These are phyloP conservation scores for Squalus acanthias DNA, from an alignment of 2,797 vertebrate genomes.

Conservation along the genomic window DNA sequence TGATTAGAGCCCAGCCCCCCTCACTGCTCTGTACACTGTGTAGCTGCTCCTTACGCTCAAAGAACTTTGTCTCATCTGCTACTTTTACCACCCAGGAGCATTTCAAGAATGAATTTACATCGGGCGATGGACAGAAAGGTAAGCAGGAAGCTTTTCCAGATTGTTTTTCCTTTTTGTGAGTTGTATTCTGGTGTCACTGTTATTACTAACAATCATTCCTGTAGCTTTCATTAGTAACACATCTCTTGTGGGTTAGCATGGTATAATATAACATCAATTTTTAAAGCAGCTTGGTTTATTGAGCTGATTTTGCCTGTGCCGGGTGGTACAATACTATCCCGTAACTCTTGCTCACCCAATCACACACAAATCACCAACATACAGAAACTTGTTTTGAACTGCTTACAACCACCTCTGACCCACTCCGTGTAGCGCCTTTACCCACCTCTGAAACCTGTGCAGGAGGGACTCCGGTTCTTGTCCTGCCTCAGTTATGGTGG, in stretches of 20 bases:
- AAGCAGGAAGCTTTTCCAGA: slow-evolving; percentile 22
- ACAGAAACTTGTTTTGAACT: background rate
- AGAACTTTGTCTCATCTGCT: background rate
- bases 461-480: no score
- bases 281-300: background rate
- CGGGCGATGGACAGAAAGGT: slow-evolving; percentile 89
- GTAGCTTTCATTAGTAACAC: background rate
- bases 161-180: background rate
- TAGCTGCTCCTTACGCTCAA: background rate
- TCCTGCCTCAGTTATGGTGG: no score
- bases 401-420: background rate
- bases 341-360: no score
- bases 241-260: background rate
- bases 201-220: background rate
- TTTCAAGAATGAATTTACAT: slow-evolving; percentile 87
- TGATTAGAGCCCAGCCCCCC: background rate
- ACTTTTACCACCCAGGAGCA: slow-evolving; percentile 63
- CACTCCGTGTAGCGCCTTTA: no score
- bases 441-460: no score
- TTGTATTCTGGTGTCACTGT: background rate
- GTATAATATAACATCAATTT: background rate
- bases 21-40: background rate
- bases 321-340: no score
- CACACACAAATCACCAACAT: no score
- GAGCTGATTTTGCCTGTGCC: background rate